phyloP scores from a whole-genome alignment of 1,140 invertebrate species.

The Drosophila subobscura region DNA sequence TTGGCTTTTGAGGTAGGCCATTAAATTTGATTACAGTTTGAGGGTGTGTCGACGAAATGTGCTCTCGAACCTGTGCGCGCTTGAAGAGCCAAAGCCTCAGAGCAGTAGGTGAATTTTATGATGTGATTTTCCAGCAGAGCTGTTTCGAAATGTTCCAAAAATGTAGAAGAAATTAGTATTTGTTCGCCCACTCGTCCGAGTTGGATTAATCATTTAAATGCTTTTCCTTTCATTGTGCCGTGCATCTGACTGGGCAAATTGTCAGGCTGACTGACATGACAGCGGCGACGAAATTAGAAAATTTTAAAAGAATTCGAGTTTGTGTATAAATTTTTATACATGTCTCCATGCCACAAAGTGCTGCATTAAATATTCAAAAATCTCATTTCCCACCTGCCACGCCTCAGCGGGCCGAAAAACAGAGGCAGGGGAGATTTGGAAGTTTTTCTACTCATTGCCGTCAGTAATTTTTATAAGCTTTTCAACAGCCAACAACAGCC shows the following conservation, averaged over 20 bases:
- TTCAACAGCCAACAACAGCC: slow-evolving; percentile 41
- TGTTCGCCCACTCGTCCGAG: slow-evolving; percentile 36
- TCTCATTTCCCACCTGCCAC: slow-evolving; percentile 72
- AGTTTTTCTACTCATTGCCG: slow-evolving; percentile 22
- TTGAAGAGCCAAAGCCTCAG: background rate
- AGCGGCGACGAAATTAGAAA: slow-evolving; percentile 71
- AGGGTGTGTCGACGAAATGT: slow-evolving; percentile 35
- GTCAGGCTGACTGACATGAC: slow-evolving; percentile 72
- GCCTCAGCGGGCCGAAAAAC: background rate
- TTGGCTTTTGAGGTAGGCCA: slow-evolving; percentile 58
- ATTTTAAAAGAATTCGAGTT: slow-evolving; percentile 70
- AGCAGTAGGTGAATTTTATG: slow-evolving; percentile 27
- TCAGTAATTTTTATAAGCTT: slow-evolving; percentile 75
- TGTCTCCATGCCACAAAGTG: slow-evolving; percentile 65
- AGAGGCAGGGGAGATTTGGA: background rate
- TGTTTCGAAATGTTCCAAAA: background rate
- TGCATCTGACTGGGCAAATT: slow-evolving; percentile 74
- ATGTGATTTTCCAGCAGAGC: slow-evolving; percentile 28
- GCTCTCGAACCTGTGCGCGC: slow-evolving; percentile 4
- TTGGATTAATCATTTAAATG: slow-evolving; percentile 41
- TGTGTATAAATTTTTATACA: slow-evolving; percentile 66
- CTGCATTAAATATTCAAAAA: slow-evolving; percentile 77
- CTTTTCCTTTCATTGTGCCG: slow-evolving; percentile 51
- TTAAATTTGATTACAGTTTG: slow-evolving; percentile 55
- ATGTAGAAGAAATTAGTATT: slow-evolving; percentile 34